A percentile compares a stretch with the other conserved stretches of the same genome.
phyloP scores from a whole-genome alignment of 2,888 invertebrate genomes.

The Tineola bisselliella region DNA sequence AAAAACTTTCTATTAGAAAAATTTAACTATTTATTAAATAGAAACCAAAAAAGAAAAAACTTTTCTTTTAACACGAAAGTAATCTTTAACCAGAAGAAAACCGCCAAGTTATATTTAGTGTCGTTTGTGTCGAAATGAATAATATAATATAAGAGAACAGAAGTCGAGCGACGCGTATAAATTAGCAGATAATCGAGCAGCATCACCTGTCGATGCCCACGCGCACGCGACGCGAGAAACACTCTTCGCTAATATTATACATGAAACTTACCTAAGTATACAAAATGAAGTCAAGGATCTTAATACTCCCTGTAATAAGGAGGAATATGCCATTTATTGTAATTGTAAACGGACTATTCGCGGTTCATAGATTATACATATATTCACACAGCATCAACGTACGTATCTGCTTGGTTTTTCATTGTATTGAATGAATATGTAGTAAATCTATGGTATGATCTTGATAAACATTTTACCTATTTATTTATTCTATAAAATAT shows the following conservation, averaged over 20 bases:
- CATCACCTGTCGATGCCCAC: conserved; percentile 49
- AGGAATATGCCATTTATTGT: too few species aligned
- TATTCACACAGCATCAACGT: too few species aligned
- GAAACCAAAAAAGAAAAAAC: background rate
- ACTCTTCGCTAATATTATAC: background rate
- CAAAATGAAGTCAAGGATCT: too few species aligned
- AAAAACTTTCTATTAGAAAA: background rate
- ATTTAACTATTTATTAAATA: background rate
- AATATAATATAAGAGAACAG: conserved; percentile 55
- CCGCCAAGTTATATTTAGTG: conserved; percentile 49
- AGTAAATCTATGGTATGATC: too few species aligned
- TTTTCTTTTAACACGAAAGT: background rate
- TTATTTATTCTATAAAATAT: too few species aligned
- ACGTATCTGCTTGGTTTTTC: too few species aligned
- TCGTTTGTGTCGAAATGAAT: conserved; percentile 54
- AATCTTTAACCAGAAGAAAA: background rate
- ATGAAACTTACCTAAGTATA: background rate
- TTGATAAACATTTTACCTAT: too few species aligned
- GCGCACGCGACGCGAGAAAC: conserved; percentile 31
- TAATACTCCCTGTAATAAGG: too few species aligned
- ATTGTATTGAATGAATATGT: too few species aligned
- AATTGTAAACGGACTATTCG: too few species aligned
- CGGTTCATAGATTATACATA: too few species aligned
- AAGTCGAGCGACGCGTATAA: conserved; percentile 54
- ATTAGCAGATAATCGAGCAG: conserved; percentile 56